Evolutionary conservation across 2,888 invertebrate genomes (phyloP), one percentile per base, ranked within the genome.

Genomic region (Gandaritis pyraliata): DNA sequence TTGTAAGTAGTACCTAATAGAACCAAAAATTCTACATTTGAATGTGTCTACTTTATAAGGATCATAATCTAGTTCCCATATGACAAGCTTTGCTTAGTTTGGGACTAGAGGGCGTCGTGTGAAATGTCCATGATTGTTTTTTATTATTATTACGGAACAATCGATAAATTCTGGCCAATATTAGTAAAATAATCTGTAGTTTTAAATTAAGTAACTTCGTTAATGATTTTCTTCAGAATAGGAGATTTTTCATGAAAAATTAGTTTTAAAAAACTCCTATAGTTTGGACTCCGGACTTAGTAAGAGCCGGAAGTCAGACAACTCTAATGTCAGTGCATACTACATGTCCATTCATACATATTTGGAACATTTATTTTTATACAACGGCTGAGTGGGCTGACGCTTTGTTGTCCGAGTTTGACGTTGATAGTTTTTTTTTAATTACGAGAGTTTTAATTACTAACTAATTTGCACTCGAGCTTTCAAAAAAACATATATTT

Each of bases 271-370:
- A n/a, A n/a, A n/a, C n/a, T n/a, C n/a, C n/a, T 23, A 23, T 23
- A 23, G 6, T 46, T 46, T n/a, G 7, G 11, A 33, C 12, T 39
- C 16, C 38, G 49, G 45, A 16, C 41, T 16, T 1, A 1, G 11
- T 13, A 23, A 47, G 55, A 51, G 50, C 8, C 58, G 55, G 55
- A 43, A 3, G 4, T 13, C n/a, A 30, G 18, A 3, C 64, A 64
- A 12, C 52, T 49, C 59, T 64, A 56, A 13, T 45, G 23, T 45
- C 39, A 10, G 46, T 58, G 38, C 47, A 38, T 48, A 51, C 41
- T 70, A 76, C 76, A 75, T 78, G 82, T 85, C 83, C 87, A 88
- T 88, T 88, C 87, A 88, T 86, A 78, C 84, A 85, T 86, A 83
- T 85, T 83, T 84, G 82, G 81, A 81, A 77, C 72, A 80, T 70